Base-by-base conservation (phyloP, 2,888 invertebrate species). In the Drosophila phalerata region DNA sequence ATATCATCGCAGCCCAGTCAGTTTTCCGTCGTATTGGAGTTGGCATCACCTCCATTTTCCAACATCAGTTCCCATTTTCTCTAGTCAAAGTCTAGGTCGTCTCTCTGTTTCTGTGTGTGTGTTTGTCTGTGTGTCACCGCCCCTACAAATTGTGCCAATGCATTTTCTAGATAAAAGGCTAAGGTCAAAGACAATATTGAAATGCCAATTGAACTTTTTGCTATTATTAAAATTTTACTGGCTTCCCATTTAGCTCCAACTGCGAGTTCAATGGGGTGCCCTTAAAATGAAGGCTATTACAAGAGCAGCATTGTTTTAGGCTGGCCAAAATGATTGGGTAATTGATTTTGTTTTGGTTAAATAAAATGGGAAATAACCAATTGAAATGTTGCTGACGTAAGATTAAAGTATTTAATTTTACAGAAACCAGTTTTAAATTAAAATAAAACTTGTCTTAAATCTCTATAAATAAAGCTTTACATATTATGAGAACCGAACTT, bases 111-210 rank as follows among this genome's bases (percentile, higher is more conserved):
- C 30, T 61, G 25, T 32, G n/a, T 64, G 34, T 61, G 25, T 42
- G 13, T 49, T 13, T 19, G 45, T 45, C 48, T 53, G 28, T 71
- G 42, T 77, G 73, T 75, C 82, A 65, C 67, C 77, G 64, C 70
- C 73, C 66, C 68, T 49, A 63, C 67, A 64, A 75, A 68, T 73
- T 72, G 52, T 60, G 62, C 52, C 66, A 66, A 69, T 83, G 72
- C 65, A 77, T 68, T 77, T 74, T 51, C 53, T 51, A 69, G 80
- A 85, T 79, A 85, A 82, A 89, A 85, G 83, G 76, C 85, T 82
- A 89, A 80, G 89, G 85, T 85, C 89, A 89, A 89, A 89, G 85
- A 89, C 88, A 89, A 85, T 85, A 85, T 85, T 85, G 88, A 85
- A 85, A 85, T 89, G 83, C 88, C 89, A 88, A 88, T 89, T 85